phyloP scores from a whole-genome alignment of 1,140 invertebrate genomes.

The Acromyrmex charruanus region DNA sequence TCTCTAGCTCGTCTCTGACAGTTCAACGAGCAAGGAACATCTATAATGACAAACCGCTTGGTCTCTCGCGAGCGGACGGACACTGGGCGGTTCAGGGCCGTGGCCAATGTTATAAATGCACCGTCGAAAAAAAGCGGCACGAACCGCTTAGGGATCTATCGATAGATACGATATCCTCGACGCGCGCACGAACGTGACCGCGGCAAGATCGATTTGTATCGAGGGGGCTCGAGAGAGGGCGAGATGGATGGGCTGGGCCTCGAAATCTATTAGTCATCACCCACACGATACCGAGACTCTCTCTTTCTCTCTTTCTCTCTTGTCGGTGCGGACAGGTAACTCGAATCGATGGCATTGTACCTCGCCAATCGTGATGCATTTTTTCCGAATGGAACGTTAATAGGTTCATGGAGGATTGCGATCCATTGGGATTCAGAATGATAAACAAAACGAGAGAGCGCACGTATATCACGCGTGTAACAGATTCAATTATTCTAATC shows the following conservation, averaged over 20 bases:
- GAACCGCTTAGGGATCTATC: conserved; percentile 69
- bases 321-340: conserved; percentile 79
- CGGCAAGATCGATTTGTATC: conserved; percentile 80
- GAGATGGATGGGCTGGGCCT: conserved; percentile 82
- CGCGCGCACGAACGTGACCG: conserved; percentile 69
- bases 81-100: conserved; percentile 71
- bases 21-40: conserved; percentile 52
- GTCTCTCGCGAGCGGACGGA: conserved; percentile 66
- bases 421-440: conserved; percentile 68
- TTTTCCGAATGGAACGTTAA: conserved; percentile 78
- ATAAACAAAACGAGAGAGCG: conserved; percentile 38
- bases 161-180: conserved; percentile 73
- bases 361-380: conserved; percentile 74
- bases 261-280: conserved; percentile 85
- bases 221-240: conserved; percentile 74
- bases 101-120: conserved; percentile 78
- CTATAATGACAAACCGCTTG: conserved; percentile 75
- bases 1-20: conserved; percentile 51
- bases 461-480: background rate
- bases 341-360: conserved; percentile 78
- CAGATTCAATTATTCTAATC: conserved; percentile 39
- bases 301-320: background rate
- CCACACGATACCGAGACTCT: conserved; percentile 74
- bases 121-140: conserved; percentile 55
- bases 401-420: conserved; percentile 67